Percentiles rank a stretch among this genome's conserved stretches.
phyloP scores from a whole-genome alignment of 2,113 vertebrate genomes.

The Scalopus aquaticus region DNA sequence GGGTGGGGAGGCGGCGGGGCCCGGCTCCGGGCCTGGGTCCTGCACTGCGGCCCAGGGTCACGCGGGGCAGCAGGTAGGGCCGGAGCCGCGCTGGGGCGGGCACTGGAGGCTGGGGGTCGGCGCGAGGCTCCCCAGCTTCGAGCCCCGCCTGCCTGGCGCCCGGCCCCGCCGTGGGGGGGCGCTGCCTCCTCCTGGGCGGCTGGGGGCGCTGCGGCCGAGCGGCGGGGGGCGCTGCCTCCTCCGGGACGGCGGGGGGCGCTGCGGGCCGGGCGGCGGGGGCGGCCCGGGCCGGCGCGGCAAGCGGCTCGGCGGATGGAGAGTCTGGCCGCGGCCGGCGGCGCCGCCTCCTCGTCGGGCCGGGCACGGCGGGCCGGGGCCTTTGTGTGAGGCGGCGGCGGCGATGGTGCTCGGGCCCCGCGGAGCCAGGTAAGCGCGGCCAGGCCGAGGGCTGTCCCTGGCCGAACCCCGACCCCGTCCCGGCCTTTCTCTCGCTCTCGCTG shows the following conservation, averaged over 20 bases:
- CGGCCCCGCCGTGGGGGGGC: conserved; percentile 44
- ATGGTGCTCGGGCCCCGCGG: conserved; percentile 72
- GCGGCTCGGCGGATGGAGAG: conserved; percentile 77
- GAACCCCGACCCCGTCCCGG: background rate
- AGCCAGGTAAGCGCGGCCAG: conserved; percentile 75
- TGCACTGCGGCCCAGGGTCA: too few species aligned
- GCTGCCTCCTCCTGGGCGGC: conserved; percentile 79
- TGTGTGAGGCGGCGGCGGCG: conserved; percentile 76
- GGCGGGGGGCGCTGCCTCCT: conserved; percentile 79
- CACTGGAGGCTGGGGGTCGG: too few species aligned
- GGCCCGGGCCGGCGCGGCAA: conserved; percentile 72
- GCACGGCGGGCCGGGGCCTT: conserved; percentile 78
- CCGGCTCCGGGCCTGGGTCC: too few species aligned
- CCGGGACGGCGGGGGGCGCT: conserved; percentile 80
- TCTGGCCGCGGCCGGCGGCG: conserved; percentile 78
- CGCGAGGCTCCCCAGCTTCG: too few species aligned
- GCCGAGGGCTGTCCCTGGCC: background rate
- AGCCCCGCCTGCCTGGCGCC: too few species aligned
- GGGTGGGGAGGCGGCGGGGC: background rate
- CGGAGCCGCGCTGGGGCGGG: background rate
- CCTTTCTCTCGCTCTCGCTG: background rate
- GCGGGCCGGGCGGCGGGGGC: conserved; percentile 71
- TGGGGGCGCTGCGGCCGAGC: conserved; percentile 65
- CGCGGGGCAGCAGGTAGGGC: background rate
- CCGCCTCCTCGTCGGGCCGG: conserved; percentile 78